Base-by-base conservation (phyloP, 1,140 invertebrate genomes). In the Meloidogyne hapla region DNA sequence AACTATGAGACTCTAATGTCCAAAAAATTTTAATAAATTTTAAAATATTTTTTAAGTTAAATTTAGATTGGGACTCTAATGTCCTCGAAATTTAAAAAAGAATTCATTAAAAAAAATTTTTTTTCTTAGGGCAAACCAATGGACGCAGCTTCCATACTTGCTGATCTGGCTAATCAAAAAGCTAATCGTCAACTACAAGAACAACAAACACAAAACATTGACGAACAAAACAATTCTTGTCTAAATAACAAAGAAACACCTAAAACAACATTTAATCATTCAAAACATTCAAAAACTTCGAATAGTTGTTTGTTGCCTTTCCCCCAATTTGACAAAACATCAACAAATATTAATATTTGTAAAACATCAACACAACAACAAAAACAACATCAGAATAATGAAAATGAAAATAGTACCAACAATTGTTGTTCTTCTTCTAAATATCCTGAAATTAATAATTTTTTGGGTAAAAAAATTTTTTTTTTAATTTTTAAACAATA, bases 381-480 rank as follows among this genome's bases (percentile, higher is more conserved):
- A 56, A 15, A 56, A 56, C 2, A 15, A n/a, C 18, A 48, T 26
- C 10, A 26, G 12, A 69, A 72, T 12, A n/a, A 25, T 9, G 25
- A 28, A 23, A 38, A 61, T 48, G 21, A 63, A 9, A n/a, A 62
- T 12, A 18, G 62, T 2, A 23, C 25, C 12, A 48, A 69, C 18
- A 21, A 62, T 33, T 80, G 40, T 42, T 23, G 26, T 2, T 69
- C 64, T 15, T 23, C 48, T 2, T 69, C 64, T 15, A 82, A 83
- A 83, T 81, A 81, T 42, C 76, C 76, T 2, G 62, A 74, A 13
- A 42, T 81, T 21, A 48, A 82, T 18, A 62, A 61, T 23, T 80
- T 80, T 56, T 71, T 80, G 68, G 38, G 79, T 80, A 68, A 25
- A 25, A 61, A 10, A 33, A 12, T 71, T 15, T 25, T 23, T 74